Evolutionary conservation across 2,113 vertebrate genomes (phyloP), one percentile per base, ranked within the genome.

Genomic region (Gila orcuttii): DNA sequence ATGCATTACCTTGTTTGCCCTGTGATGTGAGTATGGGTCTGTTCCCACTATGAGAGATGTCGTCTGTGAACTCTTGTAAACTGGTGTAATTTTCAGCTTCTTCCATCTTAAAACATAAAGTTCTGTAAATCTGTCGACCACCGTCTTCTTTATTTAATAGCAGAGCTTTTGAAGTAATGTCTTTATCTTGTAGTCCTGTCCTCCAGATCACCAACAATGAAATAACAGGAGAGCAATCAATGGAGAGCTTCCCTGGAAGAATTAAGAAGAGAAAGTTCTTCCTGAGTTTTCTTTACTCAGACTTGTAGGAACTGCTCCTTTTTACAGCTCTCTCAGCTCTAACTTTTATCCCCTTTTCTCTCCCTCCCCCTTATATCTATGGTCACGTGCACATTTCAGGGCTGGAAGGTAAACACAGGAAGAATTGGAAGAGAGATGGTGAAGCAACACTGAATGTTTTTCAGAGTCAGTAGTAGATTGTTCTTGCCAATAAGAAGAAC

Each of bases 61-160:
- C 89, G 19, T 92, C 91, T 36, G 86, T 88, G 82, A 92, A 88
- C 86, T 93, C 91, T 64, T 93, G 91, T 77, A 94, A 85, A 69
- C 76, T 87, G 88, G 55, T 90, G 85, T 90, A 90, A 88, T 86
- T 91, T 73, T 91, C 88, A 66, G 55, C 68, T 21, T 92, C 85
- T 33, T 92, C 90, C 92, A 90, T 89, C 13, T 55, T 73, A 6
- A 66, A 80, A 39, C 7, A 9, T 42, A 13, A 12, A 25, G 25
- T 19, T 73, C 76, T 66, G 31, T 17, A 12, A 68, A 47, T 62
- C 25, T 62, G 47, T 60, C 3, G 7, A 8, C 6, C 50, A 10
- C 60, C 1, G 4, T 10, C 17, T 84, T 31, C 42, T 84, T 17
- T 19, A 47, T 45, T 25, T 64, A 80, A 64, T 15, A 13, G 60